phyloP scores from a whole-genome alignment of 35 echinoderm and acorn worm genomes.

The Ophiothrix spiculata region DNA sequence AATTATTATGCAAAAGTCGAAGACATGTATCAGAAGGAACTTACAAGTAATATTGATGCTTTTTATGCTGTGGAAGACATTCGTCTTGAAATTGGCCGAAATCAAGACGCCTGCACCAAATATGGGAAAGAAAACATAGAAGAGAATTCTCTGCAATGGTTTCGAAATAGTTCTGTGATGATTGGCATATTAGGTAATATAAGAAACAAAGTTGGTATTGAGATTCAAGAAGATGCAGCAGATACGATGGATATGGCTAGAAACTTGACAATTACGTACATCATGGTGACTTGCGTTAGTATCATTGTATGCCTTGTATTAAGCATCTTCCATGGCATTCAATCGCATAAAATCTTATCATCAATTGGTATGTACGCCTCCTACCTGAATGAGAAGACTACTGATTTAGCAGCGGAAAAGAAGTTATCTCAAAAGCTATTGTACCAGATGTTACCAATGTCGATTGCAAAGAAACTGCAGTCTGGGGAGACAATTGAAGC shows the following conservation, averaged over 20 bases:
- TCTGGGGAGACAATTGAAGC: neutral
- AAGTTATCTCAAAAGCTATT: neutral
- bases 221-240: neutral
- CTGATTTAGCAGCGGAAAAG: neutral
- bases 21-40: neutral
- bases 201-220: neutral
- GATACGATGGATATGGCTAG: neutral
- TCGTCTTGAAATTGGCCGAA: constrained; percentile 4
- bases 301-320: neutral
- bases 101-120: constrained; percentile 22
- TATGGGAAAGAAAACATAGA: neutral
- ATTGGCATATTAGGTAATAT: constrained; percentile 1
- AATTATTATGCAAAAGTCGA: constrained; percentile 11
- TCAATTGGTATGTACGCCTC: neutral
- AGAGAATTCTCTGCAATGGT: constrained; percentile 22
- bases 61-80: neutral
- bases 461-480: neutral
- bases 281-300: neutral
- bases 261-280: neutral
- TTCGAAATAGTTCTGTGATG: constrained; percentile 25
- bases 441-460: neutral
- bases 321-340: neutral
- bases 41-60: neutral
- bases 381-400: neutral
- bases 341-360: neutral